Evolutionary conservation across 2,797 vertebrate genomes (phyloP).

Genomic region (Melanotaenia parkinsoni): DNA sequence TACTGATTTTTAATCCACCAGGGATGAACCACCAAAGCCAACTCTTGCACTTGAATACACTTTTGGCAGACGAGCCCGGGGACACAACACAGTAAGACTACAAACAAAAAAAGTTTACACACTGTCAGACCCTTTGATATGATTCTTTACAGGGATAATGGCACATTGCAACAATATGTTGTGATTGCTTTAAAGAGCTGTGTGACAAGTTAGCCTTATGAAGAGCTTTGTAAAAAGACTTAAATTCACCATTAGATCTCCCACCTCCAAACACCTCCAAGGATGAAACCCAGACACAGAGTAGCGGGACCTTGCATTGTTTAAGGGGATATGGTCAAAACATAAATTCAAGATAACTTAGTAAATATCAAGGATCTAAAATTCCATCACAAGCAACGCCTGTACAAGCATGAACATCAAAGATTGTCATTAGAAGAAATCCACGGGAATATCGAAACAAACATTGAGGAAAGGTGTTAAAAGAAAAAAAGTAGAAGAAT

Average conservation of each 20-base stretch:
- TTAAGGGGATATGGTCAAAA: too few relatives aligned
- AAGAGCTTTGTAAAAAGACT: not conserved
- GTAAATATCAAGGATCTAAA: too few relatives aligned
- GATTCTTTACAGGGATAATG: not conserved
- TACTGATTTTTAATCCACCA: slow-evolving; percentile 53
- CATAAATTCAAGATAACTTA: too few relatives aligned
- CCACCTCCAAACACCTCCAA: too few relatives aligned
- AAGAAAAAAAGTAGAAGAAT: not conserved
- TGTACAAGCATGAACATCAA: not conserved
- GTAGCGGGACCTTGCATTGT: too few relatives aligned
- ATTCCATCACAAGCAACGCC: not conserved
- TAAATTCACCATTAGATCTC: not conserved
- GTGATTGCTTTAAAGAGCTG: not conserved
- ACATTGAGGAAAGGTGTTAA: not conserved
- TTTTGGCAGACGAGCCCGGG: slow-evolving; percentile 90
- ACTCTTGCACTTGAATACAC: slow-evolving; percentile 96
- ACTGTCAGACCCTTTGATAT: not conserved
- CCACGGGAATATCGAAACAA: not conserved
- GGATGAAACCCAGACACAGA: too few relatives aligned
- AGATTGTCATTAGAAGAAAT: not conserved
- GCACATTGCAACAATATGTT: not conserved
- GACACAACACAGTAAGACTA: slow-evolving; percentile 87
- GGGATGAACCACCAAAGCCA: slow-evolving; percentile 93
- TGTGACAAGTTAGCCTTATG: not conserved
- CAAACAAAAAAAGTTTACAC: not conserved